Evolutionary conservation across 2,113 vertebrate genomes (phyloP).

Genomic region (Scomber japonicus): DNA sequence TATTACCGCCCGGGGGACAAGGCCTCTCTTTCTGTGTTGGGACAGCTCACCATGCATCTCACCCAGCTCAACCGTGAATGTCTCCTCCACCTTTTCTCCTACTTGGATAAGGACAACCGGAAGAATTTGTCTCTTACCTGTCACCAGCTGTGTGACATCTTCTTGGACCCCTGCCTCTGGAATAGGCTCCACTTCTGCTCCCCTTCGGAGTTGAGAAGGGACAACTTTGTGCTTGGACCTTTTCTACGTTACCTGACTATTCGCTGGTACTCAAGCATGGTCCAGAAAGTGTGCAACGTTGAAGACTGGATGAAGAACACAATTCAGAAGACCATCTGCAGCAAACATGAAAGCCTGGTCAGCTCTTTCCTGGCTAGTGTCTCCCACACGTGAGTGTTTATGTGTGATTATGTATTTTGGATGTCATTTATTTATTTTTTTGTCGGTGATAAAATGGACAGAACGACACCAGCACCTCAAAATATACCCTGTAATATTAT

Average conservation of each 20-base stretch:
- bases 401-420: constrained; percentile 23
- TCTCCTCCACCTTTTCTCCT: constrained; percentile 94
- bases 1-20: constrained; percentile 36
- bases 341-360: constrained; percentile 88
- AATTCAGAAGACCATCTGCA: constrained; percentile 93
- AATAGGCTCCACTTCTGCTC: constrained; percentile 88
- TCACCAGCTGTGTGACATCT: constrained; percentile 83
- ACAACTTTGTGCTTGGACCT: constrained; percentile 91
- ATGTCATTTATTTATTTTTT: not conserved
- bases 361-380: constrained; percentile 88
- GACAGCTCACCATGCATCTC: constrained; percentile 85
- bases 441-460: not conserved
- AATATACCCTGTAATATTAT: not conserved
- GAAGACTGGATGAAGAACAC: constrained; percentile 94
- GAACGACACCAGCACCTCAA: not conserved
- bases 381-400: constrained; percentile 88
- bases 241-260: constrained; percentile 89
- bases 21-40: constrained; percentile 46
- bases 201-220: constrained; percentile 87
- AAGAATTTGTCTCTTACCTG: constrained; percentile 89
- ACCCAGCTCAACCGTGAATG: constrained; percentile 92
- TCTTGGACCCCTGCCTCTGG: constrained; percentile 92
- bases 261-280: constrained; percentile 93
- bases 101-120: constrained; percentile 92
- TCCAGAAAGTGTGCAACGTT: constrained; percentile 92